phyloP scores from a whole-genome alignment of 2,113 vertebrate genomes.

The Hemichromis elongatus region DNA sequence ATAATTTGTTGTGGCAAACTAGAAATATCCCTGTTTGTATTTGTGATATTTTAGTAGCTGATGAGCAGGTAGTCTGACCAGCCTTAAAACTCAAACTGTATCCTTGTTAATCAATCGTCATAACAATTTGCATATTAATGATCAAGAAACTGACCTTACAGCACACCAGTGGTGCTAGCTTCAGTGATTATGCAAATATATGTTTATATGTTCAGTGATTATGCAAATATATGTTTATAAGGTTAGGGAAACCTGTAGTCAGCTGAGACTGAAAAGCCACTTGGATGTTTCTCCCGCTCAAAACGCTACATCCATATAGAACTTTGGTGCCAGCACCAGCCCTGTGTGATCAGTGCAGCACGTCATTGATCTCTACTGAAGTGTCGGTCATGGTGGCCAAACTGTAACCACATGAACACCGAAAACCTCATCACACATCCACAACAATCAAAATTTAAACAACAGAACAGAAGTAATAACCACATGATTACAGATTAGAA shows the following conservation, averaged over 20 bases:
- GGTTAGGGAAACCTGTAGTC: not conserved
- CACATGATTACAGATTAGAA: not conserved
- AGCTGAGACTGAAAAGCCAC: not conserved
- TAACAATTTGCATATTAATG: not conserved
- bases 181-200: not conserved
- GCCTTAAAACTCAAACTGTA: not conserved
- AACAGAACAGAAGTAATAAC: not conserved
- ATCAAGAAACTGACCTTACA: not conserved
- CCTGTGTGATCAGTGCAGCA: not conserved
- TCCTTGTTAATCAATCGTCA: not conserved
- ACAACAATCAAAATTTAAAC: not conserved
- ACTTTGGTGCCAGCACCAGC: too few relatives aligned
- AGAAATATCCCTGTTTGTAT: not conserved
- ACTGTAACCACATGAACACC: not conserved
- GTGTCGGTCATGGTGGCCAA: not conserved
- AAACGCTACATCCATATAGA: not conserved
- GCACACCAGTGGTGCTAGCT: not conserved
- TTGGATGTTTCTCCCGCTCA: not conserved
- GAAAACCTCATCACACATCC: not conserved
- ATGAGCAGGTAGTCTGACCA: not conserved
- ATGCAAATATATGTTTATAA: too few relatives aligned
- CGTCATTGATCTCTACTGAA: not conserved
- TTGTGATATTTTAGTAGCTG: not conserved
- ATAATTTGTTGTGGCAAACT: not conserved
- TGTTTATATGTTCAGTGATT: too few relatives aligned